Evolutionary conservation across 2,797 vertebrate genomes (phyloP).

Genomic region (Kryptolebias ocellatus): DNA sequence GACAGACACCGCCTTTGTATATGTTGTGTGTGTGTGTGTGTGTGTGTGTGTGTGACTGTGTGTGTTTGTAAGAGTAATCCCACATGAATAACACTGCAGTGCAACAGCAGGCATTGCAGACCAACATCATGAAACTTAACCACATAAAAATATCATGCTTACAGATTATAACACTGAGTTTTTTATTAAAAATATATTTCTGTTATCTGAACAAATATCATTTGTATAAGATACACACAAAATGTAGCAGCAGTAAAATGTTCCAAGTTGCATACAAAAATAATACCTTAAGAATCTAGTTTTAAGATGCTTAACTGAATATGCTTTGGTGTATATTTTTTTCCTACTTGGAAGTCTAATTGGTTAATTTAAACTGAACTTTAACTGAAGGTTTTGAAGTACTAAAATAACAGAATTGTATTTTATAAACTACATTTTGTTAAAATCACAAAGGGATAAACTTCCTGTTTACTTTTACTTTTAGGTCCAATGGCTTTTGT

Average conservation of each 20-base stretch:
- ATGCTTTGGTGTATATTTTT: too few relatives aligned
- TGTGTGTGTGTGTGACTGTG: constrained; percentile 41
- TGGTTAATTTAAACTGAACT: too few relatives aligned
- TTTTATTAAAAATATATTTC: not conserved
- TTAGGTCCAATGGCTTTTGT: too few relatives aligned
- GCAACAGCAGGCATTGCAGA: constrained; percentile 50
- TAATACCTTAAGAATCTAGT: not conserved
- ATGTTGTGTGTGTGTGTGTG: constrained; percentile 30
- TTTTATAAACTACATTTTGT: not conserved
- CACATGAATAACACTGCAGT: constrained; percentile 58
- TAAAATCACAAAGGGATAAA: not conserved
- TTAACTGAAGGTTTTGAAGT: too few relatives aligned
- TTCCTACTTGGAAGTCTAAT: too few relatives aligned
- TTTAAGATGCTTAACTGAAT: not conserved
- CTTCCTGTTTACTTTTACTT: not conserved
- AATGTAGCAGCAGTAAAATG: not conserved
- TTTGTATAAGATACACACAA: not conserved
- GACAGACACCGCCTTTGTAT: constrained; percentile 48
- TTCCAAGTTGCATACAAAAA: not conserved
- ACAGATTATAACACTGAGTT: constrained; percentile 28
- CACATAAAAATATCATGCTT: constrained; percentile 22
- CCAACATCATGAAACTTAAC: constrained; percentile 46
- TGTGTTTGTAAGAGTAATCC: constrained; percentile 58
- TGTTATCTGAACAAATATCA: not conserved
- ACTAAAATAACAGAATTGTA: not conserved